phyloP scores from a whole-genome alignment of 2,113 vertebrate species.

The Carollia perspicillata region DNA sequence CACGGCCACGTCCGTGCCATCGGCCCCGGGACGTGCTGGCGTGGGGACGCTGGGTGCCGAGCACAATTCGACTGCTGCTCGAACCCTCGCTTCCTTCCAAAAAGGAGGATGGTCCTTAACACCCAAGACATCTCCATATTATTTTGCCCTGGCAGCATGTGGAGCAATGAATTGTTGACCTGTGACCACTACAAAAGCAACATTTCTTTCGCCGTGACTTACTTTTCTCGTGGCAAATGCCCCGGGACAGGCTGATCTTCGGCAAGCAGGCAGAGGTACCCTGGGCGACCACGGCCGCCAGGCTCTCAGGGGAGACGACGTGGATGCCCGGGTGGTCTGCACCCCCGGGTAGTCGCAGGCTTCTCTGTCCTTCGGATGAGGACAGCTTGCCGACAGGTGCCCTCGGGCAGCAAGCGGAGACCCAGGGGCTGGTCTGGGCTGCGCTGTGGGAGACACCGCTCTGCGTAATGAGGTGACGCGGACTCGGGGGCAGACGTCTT shows the following conservation, averaged over 20 bases:
- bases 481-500: neutral
- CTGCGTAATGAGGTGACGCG: neutral
- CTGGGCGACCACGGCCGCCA: too few relatives aligned
- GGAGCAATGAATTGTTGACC: neutral
- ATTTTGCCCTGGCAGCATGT: neutral
- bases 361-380: too few relatives aligned
- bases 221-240: neutral
- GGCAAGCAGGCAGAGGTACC: too few relatives aligned
- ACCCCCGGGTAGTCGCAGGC: too few relatives aligned
- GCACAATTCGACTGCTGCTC: too few relatives aligned
- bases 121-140: neutral
- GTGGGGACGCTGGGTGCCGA: rapidly evolving
- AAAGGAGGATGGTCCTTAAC: neutral
- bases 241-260: too few relatives aligned
- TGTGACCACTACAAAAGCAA: neutral
- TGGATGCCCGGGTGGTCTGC: too few relatives aligned
- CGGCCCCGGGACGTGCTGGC: rapidly evolving
- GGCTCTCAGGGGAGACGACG: too few relatives aligned
- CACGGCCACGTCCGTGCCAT: rapidly evolving
- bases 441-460: neutral
- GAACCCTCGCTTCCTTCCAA: neutral
- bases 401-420: neutral
- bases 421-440: neutral
- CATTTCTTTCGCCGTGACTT: neutral
- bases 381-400: neutral